phyloP scores from a whole-genome alignment of 2,113 vertebrate species.

The Notechis scutatus region DNA sequence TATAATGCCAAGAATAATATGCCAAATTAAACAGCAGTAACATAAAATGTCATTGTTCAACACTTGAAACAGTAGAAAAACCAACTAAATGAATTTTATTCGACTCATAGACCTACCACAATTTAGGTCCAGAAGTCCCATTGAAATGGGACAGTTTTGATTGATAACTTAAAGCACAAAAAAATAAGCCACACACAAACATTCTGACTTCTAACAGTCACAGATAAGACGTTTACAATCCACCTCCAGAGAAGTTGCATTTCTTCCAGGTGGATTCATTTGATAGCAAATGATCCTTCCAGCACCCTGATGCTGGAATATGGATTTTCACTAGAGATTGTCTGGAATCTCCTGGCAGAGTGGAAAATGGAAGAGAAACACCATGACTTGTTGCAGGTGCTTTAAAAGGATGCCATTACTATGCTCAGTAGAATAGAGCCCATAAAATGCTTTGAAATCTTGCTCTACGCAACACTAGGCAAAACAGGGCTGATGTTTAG shows the following conservation, averaged over 20 bases:
- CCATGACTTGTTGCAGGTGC: background rate
- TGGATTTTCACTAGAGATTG: background rate
- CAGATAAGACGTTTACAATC: background rate
- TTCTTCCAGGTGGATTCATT: background rate
- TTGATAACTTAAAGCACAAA: background rate
- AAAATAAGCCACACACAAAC: background rate
- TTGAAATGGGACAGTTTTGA: background rate
- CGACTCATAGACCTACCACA: background rate
- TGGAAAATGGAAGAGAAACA: background rate
- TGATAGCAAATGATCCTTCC: background rate
- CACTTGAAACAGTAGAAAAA: background rate
- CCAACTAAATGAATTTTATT: background rate
- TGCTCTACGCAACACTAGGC: background rate
- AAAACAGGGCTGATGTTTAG: background rate
- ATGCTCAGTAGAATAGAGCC: background rate
- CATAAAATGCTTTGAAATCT: background rate
- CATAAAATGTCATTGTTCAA: background rate
- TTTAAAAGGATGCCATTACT: background rate
- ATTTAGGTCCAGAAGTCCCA: background rate
- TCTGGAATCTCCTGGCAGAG: background rate
- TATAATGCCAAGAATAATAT: background rate
- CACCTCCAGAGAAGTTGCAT: background rate
- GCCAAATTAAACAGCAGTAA: background rate
- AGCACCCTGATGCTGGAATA: background rate
- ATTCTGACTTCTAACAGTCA: background rate